Percentiles rank a stretch among this genome's conserved stretches.
Evolutionary conservation across 2,797 vertebrate genomes (phyloP).

Genomic region (Cirrhinus mrigala): DNA sequence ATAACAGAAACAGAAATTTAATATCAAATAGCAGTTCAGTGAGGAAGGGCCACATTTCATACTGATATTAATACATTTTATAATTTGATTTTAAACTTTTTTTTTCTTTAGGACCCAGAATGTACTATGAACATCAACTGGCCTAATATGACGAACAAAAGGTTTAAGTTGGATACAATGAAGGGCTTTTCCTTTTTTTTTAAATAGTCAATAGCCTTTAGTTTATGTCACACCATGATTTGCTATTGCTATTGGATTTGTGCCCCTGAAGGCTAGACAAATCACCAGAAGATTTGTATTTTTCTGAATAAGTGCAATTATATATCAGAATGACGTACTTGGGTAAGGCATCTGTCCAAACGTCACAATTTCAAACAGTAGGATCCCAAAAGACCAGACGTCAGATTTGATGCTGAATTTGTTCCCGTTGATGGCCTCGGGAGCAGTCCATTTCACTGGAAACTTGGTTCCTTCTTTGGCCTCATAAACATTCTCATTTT

Average conservation of each 20-base stretch:
- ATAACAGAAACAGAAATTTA: neutral
- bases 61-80: neutral
- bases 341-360: conserved; percentile 92
- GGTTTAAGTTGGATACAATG: too few species aligned
- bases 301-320: neutral
- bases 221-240: neutral
- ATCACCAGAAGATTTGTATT: neutral
- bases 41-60: neutral
- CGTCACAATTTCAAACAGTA: conserved; percentile 94
- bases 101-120: neutral
- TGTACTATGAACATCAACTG: neutral
- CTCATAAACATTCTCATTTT: conserved; percentile 85
- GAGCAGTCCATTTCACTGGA: conserved; percentile 96
- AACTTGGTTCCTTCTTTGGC: conserved; percentile 86
- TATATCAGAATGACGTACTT: conserved; percentile 75
- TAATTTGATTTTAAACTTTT: neutral
- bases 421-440: conserved; percentile 85
- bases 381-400: conserved; percentile 95
- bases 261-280: neutral
- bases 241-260: neutral
- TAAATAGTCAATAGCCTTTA: neutral
- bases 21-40: neutral
- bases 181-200: neutral
- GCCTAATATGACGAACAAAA: too few species aligned
- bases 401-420: conserved; percentile 94